Percentiles rank a stretch among this genome's conserved stretches.
phyloP scores from a whole-genome alignment of 2,797 vertebrate species.

The Gymnodraco acuticeps region DNA sequence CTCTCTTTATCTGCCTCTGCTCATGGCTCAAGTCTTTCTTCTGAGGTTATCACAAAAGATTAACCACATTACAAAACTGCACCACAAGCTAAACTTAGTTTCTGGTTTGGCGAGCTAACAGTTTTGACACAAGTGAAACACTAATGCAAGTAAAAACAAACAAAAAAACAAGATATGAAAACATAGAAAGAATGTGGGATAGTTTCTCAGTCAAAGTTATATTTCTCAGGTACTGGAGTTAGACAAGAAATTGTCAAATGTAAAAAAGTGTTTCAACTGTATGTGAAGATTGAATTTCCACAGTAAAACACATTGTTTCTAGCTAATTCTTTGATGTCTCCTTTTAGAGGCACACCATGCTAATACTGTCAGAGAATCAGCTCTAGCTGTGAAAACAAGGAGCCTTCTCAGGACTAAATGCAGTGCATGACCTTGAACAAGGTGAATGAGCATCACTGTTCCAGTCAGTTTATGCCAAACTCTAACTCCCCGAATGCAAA shows the following conservation, averaged over 20 bases:
- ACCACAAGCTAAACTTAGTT: background rate
- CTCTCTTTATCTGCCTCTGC: slow-evolving; percentile 42
- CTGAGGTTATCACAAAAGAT: slow-evolving; percentile 30
- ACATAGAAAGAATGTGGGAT: background rate
- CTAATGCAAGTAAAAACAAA: background rate
- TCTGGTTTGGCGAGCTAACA: background rate
- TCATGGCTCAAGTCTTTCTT: slow-evolving; percentile 17
- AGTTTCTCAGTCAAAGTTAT: background rate
- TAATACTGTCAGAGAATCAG: too few relatives aligned
- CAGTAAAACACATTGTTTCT: too few relatives aligned
- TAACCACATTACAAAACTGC: slow-evolving; percentile 28
- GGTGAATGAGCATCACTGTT: slow-evolving; percentile 5
- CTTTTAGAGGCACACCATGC: too few relatives aligned
- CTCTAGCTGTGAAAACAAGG: background rate
- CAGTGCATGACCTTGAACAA: background rate
- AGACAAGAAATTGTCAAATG: too few relatives aligned
- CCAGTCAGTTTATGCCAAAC: background rate
- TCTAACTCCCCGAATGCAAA: slow-evolving; percentile 8
- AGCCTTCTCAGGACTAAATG: background rate
- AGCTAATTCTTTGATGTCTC: too few relatives aligned
- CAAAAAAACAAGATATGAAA: background rate
- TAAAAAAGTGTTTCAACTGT: too few relatives aligned
- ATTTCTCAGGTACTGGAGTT: background rate
- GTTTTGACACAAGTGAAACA: background rate
- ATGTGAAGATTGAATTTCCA: too few relatives aligned